Conservation (phyloP, 2,113 vertebrate genomes). For the Calonectris borealis region DNA sequence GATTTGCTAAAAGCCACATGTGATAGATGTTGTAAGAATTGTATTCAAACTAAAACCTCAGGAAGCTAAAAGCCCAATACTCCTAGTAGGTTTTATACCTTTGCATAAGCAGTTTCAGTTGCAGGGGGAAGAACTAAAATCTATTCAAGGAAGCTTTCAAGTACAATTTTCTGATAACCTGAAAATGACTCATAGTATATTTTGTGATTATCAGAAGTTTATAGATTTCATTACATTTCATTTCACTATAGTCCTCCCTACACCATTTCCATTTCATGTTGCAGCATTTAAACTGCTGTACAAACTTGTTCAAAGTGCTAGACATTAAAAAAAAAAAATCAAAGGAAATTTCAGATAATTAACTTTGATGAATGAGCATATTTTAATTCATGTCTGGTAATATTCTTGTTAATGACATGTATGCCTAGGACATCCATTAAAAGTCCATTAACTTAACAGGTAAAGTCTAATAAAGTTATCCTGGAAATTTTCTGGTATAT, state of each 20-base stretch:
- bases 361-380: conserved; percentile 72
- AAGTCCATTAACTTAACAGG: conserved; percentile 78
- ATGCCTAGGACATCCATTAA: conserved; percentile 78
- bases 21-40: conserved; percentile 54
- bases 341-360: conserved; percentile 71
- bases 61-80: conserved; percentile 33
- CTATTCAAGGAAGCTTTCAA: conserved; percentile 49
- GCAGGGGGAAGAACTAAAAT: conserved; percentile 40
- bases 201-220: conserved; percentile 26
- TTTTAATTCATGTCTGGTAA: conserved; percentile 72
- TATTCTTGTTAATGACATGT: conserved; percentile 74
- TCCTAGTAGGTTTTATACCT: conserved; percentile 47
- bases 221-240: conserved; percentile 28
- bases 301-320: conserved; percentile 63
- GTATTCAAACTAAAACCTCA: conserved; percentile 56
- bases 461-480: conserved; percentile 76
- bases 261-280: conserved; percentile 37
- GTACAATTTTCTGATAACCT: conserved; percentile 32
- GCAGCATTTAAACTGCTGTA: conserved; percentile 48
- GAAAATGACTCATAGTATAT: conserved; percentile 12
- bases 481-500: conserved; percentile 77
- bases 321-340: conserved; percentile 55
- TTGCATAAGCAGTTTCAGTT: conserved; percentile 40
- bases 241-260: neutral
- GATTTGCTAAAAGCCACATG: conserved; percentile 69